Base-by-base conservation (phyloP, 2,888 invertebrate species). In the Brassicogethes aeneus region DNA sequence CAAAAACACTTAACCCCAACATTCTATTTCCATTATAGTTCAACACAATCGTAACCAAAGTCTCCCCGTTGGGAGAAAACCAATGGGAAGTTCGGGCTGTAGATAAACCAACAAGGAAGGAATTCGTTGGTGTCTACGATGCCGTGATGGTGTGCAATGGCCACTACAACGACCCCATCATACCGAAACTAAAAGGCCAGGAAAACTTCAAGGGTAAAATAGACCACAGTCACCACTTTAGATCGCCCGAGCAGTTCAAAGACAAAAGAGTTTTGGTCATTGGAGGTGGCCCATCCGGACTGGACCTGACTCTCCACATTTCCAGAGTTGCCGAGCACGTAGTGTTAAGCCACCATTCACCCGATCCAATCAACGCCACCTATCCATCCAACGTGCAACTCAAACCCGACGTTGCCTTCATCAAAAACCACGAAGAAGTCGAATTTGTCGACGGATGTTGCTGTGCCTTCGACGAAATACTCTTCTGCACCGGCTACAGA, bases 221-320 rank as follows among this genome's bases (percentile, higher is more conserved):
- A 40, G 50, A 66, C n/a, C 93, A 94, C 70, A 91, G 90, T 59
- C 90, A 91, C 63, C 79, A 85, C 59, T 94, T 90, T 66, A 73
- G 92, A 44, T 71, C 73, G 3, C 80, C 86, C 0, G 79, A 82
- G 33, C 61, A 71, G 15, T 93, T 82, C 64, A 51, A 66, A 23
- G 77, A 71, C 42, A 76, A 79, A 60, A 73, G 66, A 7, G 88
- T 93, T 0, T 74, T 88, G 17, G 79, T 91, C 10, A 71, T 93
- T 29, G 93, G 93, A 2, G 89, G 87, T 1, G 89, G 87, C 0
- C 84, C 89, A 15, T 91, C 91, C 2, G 93, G 91, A 13, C 73
- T 80, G 65, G 85, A 86, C 61, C 77, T 86, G 34, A 77, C 81
- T 0, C 58, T 77, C 35, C 79, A 82, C 52, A 71, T 84, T 44